Evolutionary conservation across 2,888 invertebrate species (phyloP).

Genomic region (Aleiodes leptofemur): DNA sequence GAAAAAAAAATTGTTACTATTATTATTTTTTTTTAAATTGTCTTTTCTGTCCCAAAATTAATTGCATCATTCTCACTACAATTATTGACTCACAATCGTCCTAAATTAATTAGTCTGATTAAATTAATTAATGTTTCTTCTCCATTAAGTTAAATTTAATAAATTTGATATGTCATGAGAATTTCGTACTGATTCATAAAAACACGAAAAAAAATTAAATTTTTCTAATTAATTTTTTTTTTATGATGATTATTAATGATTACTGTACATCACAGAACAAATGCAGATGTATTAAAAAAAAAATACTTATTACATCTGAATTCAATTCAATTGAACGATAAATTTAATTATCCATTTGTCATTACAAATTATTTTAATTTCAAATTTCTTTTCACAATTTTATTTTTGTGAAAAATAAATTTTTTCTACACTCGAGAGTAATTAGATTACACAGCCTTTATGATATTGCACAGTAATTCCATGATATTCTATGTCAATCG

Average conservation of each 20-base stretch:
- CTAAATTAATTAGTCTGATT: slow-evolving; percentile 1
- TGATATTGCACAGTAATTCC: slow-evolving; percentile 25
- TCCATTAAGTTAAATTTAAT: slow-evolving; percentile 18
- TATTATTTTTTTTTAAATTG: too few species aligned
- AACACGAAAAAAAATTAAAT: background rate
- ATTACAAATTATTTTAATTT: background rate
- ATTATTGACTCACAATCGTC: slow-evolving; percentile 21
- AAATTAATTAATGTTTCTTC: background rate
- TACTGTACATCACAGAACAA: slow-evolving; percentile 60
- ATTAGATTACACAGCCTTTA: slow-evolving; percentile 38
- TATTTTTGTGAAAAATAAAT: background rate
- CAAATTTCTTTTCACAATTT: slow-evolving; percentile 3
- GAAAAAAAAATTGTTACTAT: too few species aligned
- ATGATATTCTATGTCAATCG: background rate
- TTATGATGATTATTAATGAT: slow-evolving; percentile 54
- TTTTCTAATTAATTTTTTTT: slow-evolving; percentile 46
- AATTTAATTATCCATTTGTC: background rate
- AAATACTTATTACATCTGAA: slow-evolving; percentile 55
- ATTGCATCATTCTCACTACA: background rate
- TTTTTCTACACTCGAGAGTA: background rate
- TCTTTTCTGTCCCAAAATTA: too few species aligned
- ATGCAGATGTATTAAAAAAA: slow-evolving; percentile 62
- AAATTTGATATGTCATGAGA: slow-evolving; percentile 53
- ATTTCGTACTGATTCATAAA: slow-evolving; percentile 21
- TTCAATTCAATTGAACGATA: background rate